Evolutionary conservation across 2,113 vertebrate species (phyloP).

Genomic region (Zapus hudsonius): DNA sequence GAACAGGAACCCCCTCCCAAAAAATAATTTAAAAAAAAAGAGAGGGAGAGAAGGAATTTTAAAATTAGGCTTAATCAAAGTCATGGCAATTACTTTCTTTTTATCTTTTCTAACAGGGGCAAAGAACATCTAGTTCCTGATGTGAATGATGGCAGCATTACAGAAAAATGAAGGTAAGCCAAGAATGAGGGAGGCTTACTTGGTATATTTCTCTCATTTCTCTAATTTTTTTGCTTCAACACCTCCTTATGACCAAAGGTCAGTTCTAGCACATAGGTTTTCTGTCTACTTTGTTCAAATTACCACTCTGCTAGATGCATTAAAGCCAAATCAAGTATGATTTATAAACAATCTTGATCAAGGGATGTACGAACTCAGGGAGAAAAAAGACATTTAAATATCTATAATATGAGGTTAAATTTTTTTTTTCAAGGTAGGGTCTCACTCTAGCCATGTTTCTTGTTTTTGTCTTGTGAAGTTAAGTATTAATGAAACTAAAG

Average conservation of each 20-base stretch:
- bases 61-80: conserved; percentile 32
- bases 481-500: conserved; percentile 8
- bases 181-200: not conserved
- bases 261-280: not conserved
- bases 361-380: not conserved
- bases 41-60: conserved; percentile 15
- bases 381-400: conserved; percentile 34
- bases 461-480: no score
- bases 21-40: no score
- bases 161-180: conserved; percentile 69
- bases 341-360: conserved; percentile 31
- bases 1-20: no score
- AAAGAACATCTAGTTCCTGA: conserved; percentile 39
- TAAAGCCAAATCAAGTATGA: conserved; percentile 31
- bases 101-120: conserved; percentile 56
- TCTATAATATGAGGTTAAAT: conserved; percentile 46
- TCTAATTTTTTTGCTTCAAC: not conserved
- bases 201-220: conserved; percentile 7
- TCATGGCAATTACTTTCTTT: conserved; percentile 44
- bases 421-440: no score
- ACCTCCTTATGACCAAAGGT: not conserved
- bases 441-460: no score
- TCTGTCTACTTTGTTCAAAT: conserved; percentile 26
- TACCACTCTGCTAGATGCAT: conserved; percentile 6
- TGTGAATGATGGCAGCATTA: conserved; percentile 63